These are phyloP conservation scores for Siderastrea siderea DNA, from an alignment of 92 coral and sea anemone species.

Conservation along the genomic window DNA sequence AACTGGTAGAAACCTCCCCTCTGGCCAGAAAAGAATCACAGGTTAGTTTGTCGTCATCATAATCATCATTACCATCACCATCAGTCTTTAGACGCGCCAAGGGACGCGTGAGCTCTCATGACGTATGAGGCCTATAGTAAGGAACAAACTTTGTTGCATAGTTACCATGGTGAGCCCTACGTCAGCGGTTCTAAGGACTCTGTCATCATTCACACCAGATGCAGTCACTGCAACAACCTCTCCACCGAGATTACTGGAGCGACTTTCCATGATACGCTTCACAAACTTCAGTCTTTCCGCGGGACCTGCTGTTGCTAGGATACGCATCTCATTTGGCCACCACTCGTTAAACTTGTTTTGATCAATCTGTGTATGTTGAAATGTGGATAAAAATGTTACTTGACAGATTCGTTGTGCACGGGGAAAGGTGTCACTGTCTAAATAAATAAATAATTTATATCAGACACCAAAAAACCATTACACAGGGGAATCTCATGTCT, in stretches of 20 bases:
- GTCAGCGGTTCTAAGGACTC: slow-evolving; percentile 82
- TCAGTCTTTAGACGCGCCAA: no score
- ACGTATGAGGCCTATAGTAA: no score
- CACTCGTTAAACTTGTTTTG: slow-evolving; percentile 72
- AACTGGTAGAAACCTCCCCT: no score
- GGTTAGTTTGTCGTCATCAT: no score
- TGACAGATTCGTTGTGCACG: no score
- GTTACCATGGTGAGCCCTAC: slow-evolving; percentile 89
- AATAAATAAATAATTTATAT: no score
- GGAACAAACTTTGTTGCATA: background rate
- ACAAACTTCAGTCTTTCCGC: slow-evolving; percentile 67
- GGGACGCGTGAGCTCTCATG: no score
- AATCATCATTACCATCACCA: no score
- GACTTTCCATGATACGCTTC: slow-evolving; percentile 61
- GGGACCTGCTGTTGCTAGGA: slow-evolving; percentile 82
- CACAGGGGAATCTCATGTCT: background rate
- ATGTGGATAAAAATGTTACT: background rate
- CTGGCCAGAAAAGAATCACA: no score
- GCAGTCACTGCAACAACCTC: slow-evolving; percentile 93
- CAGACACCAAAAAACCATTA: background rate
- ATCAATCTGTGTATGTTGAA: slow-evolving; percentile 26
- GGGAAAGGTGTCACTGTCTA: no score
- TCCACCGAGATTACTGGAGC: slow-evolving; percentile 49
- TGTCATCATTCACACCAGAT: slow-evolving; percentile 86
- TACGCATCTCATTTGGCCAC: slow-evolving; percentile 86